Evolutionary conservation across 2,113 vertebrate species (phyloP), one percentile per base, ranked within the genome.

Genomic region (Gallinago undulata): DNA sequence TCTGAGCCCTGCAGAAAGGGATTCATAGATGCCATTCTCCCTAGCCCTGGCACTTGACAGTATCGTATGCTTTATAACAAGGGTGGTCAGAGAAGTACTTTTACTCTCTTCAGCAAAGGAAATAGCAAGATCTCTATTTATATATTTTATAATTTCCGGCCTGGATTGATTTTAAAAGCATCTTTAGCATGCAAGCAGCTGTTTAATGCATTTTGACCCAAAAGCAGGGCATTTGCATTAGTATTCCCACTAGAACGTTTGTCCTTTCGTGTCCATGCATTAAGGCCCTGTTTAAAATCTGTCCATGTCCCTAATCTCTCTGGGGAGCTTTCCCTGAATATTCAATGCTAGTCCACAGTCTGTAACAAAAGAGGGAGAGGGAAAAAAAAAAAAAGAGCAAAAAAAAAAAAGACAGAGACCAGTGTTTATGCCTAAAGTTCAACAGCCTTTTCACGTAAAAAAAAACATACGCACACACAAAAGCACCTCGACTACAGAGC

Each of bases 301-400:
- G 92, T 55, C 81, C 64, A 25, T 96, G 93, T 73, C 86, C 87
- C 84, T 97, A 90, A 96, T 97, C 95, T 94, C 94, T 78, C 72
- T 75, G 57, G 92, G 75, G 92, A 94, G 70, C 89, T 84, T 84
- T 72, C 80, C 69, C 92, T 97, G 95, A 94, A 94, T 97, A 96
- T 94, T 97, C 94, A 97, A 50, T 62, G 37, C 82, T 69, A 85
- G 80, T 73, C 51, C 59, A 88, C 19, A 82, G 56, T 8, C 64
- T 75, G 48, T 57, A 89, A 94, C 88, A 89, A 93, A 95, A 76
- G 79, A n/a, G 48, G 16, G 51, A 30, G 37, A 67, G 11, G 2
- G 0, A 0, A 2, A 0, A 0, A 28, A 0, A 47, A 47, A 47
- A 11, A 7, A 28, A 15, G 39, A 39, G 39, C 0, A 0, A 47